phyloP scores from a whole-genome alignment of 2,113 vertebrate species.

The Neoarius graeffei region DNA sequence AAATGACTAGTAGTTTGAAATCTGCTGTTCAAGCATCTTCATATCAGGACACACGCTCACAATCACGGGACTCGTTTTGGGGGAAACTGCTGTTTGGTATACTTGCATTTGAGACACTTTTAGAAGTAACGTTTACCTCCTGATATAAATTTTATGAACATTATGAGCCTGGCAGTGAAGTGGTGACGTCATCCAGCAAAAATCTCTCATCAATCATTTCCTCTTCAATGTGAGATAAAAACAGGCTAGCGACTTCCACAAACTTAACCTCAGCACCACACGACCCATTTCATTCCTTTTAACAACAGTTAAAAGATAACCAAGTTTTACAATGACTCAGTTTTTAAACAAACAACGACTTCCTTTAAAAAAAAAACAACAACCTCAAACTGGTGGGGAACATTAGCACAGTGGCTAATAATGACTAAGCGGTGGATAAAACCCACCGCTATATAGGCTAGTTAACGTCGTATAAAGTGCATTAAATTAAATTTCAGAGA shows the following conservation, averaged over 20 bases:
- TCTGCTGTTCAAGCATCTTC: constrained; percentile 26
- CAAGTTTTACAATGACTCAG: neutral
- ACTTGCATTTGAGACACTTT: neutral
- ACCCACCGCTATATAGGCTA: neutral
- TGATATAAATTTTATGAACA: neutral
- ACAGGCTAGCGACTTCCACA: neutral
- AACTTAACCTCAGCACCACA: neutral
- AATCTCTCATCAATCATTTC: constrained; percentile 33
- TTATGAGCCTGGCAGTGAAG: neutral
- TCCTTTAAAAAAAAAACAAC: neutral
- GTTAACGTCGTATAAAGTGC: too few species aligned
- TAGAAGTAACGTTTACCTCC: neutral
- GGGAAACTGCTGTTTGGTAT: neutral
- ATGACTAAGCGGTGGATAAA: neutral
- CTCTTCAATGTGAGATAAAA: neutral
- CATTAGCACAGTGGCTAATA: neutral
- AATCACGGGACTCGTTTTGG: neutral
- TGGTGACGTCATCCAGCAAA: constrained; percentile 11
- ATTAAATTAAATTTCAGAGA: neutral
- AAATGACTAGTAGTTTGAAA: constrained; percentile 13
- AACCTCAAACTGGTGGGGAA: neutral
- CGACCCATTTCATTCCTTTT: neutral
- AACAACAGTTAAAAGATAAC: too few species aligned
- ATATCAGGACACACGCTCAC: neutral
- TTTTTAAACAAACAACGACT: neutral